phyloP scores from a whole-genome alignment of 2,888 invertebrate genomes.

The Nemotelus nigrinus region DNA sequence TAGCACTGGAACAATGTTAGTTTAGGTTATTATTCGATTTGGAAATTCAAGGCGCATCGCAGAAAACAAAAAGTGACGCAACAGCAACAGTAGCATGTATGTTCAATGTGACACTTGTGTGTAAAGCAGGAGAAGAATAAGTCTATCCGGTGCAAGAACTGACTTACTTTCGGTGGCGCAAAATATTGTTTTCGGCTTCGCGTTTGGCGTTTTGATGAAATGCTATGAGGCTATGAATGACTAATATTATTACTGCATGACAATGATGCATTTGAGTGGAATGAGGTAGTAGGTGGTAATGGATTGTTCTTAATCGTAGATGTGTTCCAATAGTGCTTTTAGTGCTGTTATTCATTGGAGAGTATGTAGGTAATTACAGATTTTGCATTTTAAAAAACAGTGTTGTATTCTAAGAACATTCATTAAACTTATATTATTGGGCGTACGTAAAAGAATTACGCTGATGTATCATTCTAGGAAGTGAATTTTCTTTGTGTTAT shows the following conservation, averaged over 20 bases:
- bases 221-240: background rate
- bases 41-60: background rate
- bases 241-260: background rate
- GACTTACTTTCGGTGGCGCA: constrained; percentile 8
- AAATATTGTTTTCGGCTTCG: background rate
- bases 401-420: no score
- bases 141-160: constrained; percentile 3
- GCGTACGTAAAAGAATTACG: no score
- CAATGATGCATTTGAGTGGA: background rate
- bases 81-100: background rate
- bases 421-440: no score
- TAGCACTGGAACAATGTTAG: no score
- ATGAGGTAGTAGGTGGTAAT: background rate
- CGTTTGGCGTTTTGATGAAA: background rate
- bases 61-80: constrained; percentile 20
- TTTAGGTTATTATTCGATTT: no score
- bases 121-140: background rate
- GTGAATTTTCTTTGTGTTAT: no score
- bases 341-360: background rate
- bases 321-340: background rate
- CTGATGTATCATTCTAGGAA: no score
- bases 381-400: background rate
- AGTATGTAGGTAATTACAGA: constrained; percentile 3
- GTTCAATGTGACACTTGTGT: no score
- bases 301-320: no score